Base-by-base conservation (phyloP, 2,888 invertebrate species). In the Microctonus aethiopoides region DNA sequence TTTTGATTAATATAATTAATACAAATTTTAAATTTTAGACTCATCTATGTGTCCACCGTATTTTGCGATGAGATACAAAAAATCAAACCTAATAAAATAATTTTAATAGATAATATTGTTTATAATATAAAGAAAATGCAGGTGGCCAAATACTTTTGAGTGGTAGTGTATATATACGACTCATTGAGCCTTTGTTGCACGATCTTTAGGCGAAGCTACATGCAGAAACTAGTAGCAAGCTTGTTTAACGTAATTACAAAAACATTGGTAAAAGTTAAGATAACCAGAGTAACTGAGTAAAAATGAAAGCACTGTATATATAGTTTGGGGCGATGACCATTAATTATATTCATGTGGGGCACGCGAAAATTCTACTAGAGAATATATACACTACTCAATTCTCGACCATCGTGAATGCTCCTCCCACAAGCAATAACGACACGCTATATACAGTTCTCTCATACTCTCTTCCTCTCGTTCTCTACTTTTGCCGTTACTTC, bases 361-460 rank as follows among this genome's bases (percentile, higher is more conserved):
- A 4, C n/a, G 7, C 16, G 6, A 9, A 20, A 46, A n/a, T 20
- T 46, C 46, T 39, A n/a, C 39, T 39, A n/a, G 16, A 46, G 16
- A 20, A 46, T 0, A n/a, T 16, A 46, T 46, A n/a, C 16, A 20
- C 16, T 16, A 46, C 46, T 7, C 16, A 46, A 20, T 46, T 46
- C 16, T 46, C 16, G 16, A 7, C 16, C 41, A 6, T 16, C 20
- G 46, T 46, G 16, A n/a, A 16, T 46, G 6, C 16, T 20, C 46
- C 16, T 46, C n/a, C 46, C 46, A 46, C 46, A 5, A 24, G 63
- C 36, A 34, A 71, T 65, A 32, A 24, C 46, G n/a, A 34, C 57
- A 22, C 9, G 34, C 29, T 41, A 57, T 22, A n/a, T 26, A 20
- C 54, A 32, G 32, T 60, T 57, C 51, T 36, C 20, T 46, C 46